Base-by-base conservation (phyloP, 2,113 vertebrate species). In the Halichoeres trimaculatus region DNA sequence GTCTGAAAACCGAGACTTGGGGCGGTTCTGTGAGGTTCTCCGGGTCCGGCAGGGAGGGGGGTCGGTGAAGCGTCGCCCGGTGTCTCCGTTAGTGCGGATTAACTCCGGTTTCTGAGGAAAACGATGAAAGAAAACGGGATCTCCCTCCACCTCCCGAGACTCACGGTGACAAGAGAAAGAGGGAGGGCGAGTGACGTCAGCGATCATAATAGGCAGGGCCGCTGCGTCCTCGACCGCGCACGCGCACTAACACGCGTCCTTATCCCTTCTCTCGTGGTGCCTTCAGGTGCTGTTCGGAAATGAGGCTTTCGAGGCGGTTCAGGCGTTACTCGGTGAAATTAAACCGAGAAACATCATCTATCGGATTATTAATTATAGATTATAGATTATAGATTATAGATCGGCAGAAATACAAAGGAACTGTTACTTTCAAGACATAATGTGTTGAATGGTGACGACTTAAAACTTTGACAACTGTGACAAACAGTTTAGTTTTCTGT, bases 131-230 rank as follows among this genome's bases (percentile, higher is more conserved):
- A 35, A 63, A 68, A 45, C 26, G 23, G 58, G 24, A 65, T 9
- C 43, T 24, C 34, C 40, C 20, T 50, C 56, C 62, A 19, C 73
- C 63, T 69, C 59, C 51, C 5, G 56, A 76, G 36, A 80, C 65
- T 53, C 69, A 70, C 78, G 23, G 77, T 62, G 81, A 86, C 70
- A 62, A 78, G 70, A 69, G 70, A 74, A 81, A 50, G 71, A 63
- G 48, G 35, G 60, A 41, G 54, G 62, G 12, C 35, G 62, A 26
- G 23, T 20, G 71, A 84, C 76, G 73, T 85, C 72, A 70, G n/a
- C n/a, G n/a, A n/a, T n/a, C n/a, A n/a, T n/a, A n/a, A n/a, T n/a
- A n/a, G n/a, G 45, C 85, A 65, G 78, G 85, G 85, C 88, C 67
- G 86, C 86, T 63, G 74, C 65, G 47, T 64, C 52, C 34, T 1